Base-by-base conservation (phyloP, 2,797 vertebrate species). In the Enoplosus armatus region DNA sequence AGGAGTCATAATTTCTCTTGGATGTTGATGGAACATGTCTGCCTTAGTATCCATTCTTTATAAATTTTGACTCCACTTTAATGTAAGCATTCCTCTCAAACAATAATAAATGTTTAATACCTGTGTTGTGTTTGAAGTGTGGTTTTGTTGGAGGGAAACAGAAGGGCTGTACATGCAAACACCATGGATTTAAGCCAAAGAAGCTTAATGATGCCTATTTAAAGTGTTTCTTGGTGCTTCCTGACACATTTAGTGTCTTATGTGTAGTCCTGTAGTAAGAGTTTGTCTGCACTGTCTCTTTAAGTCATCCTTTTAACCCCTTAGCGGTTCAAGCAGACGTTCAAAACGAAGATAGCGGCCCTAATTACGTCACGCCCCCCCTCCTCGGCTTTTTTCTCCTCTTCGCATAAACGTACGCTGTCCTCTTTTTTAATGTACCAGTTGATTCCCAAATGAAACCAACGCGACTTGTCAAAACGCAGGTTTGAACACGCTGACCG, bases 301-400 rank as follows among this genome's bases (percentile, higher is more conserved):
- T 94, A 93, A 91, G 16, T 68, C 72, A 62, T 75, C 68, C 20
- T 72, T 61, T 86, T 53, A 75, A 72, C 80, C 89, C 80, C 55
- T 63, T 70, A 0, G 41, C 47, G 47, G 18, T 75, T 80, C 61
- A 81, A 63, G 58, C 66, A 37, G n/a, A 70, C 16, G 59, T 84
- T 90, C 77, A 80, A 60, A 77, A 37, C 59, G 76, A 75, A 92
- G 89, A 92, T 88, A 92, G 89, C 80, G 79, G 72, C 56, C 81
- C 76, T 75, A 22, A 67, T 84, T 65, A 92, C 87, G 91, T 91
- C 93, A 93, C 93, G 79, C 74, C 86, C 75, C 80, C 73, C 74
- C 86, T 74, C 80, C 47, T 45, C 15, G 9, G n/a, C 3, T 4
- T 58, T 63, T 75, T 68, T 55, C 24, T 74, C 50, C 11, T 26